These are phyloP conservation scores for Tetragnatha versicolor DNA, from an alignment of 1,140 invertebrate species.

Conservation along the genomic window DNA sequence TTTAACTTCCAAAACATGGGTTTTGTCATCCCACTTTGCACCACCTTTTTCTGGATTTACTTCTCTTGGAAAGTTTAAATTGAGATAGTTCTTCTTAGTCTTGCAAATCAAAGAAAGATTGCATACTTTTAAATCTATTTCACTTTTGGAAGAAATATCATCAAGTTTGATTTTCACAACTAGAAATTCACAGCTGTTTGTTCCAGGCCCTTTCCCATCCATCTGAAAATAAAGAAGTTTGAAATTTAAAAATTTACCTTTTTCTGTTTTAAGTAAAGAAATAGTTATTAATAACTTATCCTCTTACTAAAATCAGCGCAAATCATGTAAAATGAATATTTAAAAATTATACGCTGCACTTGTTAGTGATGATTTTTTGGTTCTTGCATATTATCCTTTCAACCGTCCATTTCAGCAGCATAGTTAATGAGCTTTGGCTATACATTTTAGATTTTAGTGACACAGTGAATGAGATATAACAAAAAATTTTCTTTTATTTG, in stretches of 20 bases:
- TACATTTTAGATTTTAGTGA: too few species aligned
- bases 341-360: too few species aligned
- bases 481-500: too few species aligned
- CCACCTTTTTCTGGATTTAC: slow-evolving; percentile 24
- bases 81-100: slow-evolving; percentile 26
- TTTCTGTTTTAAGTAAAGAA: too few species aligned
- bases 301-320: too few species aligned
- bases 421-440: too few species aligned
- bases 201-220: slow-evolving; percentile 29
- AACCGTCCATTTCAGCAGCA: too few species aligned
- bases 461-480: too few species aligned
- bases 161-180: slow-evolving; percentile 35
- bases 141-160: slow-evolving; percentile 4
- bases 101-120: neutral
- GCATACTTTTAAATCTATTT: slow-evolving; percentile 26
- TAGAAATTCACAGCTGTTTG: slow-evolving; percentile 33
- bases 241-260: neutral
- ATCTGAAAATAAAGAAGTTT: slow-evolving; percentile 5
- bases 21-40: slow-evolving; percentile 27
- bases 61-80: slow-evolving; percentile 10
- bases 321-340: too few species aligned
- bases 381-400: too few species aligned
- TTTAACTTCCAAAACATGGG: neutral
- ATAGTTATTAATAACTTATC: too few species aligned
- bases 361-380: too few species aligned